These are phyloP conservation scores for Pocillopora meandrina DNA, from an alignment of 92 coral and sea anemone species.

Conservation along the genomic window DNA sequence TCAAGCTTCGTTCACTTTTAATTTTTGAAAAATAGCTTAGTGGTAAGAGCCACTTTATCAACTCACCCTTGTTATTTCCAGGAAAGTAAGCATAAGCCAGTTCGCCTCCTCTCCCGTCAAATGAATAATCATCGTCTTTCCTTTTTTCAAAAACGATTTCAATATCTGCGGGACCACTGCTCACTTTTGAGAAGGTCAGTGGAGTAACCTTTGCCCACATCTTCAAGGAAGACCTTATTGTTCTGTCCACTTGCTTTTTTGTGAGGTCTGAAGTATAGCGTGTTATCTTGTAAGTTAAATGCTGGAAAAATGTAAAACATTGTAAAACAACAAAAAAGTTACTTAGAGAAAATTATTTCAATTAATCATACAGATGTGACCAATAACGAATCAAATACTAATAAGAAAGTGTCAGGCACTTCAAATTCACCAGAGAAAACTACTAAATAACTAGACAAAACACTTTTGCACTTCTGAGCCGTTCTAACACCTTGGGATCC, in stretches of 20 bases:
- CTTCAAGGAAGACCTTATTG: constrained; percentile 49
- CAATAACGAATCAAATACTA: too few species aligned
- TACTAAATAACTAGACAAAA: too few species aligned
- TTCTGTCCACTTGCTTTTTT: constrained; percentile 36
- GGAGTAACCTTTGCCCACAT: constrained; percentile 62
- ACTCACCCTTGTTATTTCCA: constrained; percentile 56
- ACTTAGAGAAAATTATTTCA: neutral
- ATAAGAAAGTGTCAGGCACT: too few species aligned
- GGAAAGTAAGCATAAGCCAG: constrained; percentile 73
- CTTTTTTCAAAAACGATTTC: constrained; percentile 26
- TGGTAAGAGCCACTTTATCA: too few species aligned
- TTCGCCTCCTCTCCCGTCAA: constrained; percentile 73
- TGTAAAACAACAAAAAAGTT: neutral
- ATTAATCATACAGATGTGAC: too few species aligned
- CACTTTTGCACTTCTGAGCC: too few species aligned
- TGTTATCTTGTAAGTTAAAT: constrained; percentile 62
- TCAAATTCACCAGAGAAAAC: too few species aligned
- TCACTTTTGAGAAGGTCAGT: constrained; percentile 51
- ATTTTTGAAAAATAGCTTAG: too few species aligned
- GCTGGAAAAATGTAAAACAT: constrained; percentile 15
- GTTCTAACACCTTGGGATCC: too few species aligned
- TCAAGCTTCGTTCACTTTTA: too few species aligned
- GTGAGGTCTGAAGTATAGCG: constrained; percentile 61
- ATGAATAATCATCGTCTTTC: constrained; percentile 55
- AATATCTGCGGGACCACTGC: constrained; percentile 34